phyloP scores from a whole-genome alignment of 2,113 vertebrate species.

The Corvus moneduloides region DNA sequence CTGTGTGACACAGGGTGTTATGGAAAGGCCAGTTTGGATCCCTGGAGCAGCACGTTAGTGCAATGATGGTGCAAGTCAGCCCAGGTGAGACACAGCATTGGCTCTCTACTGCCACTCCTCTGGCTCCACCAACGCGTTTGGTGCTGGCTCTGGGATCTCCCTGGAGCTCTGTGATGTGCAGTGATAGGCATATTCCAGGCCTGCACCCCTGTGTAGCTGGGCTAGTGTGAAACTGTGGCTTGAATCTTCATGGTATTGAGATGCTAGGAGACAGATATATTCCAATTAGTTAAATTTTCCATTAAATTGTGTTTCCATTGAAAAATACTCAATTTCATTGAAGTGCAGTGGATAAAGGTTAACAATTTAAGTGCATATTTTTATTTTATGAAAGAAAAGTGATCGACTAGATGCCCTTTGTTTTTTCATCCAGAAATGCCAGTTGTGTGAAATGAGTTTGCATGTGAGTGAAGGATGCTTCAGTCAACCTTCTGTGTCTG shows the following conservation, averaged over 20 bases:
- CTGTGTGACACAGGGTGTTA: neutral
- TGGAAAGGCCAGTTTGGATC: neutral
- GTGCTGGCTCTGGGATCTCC: neutral
- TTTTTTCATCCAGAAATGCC: neutral
- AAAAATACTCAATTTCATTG: neutral
- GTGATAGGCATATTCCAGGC: neutral
- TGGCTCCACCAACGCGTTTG: neutral
- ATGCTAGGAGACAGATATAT: neutral
- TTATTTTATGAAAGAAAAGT: neutral
- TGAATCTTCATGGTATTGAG: neutral
- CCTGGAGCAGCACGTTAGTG: accelerated
- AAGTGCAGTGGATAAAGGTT: neutral
- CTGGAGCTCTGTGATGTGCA: neutral
- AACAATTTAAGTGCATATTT: neutral
- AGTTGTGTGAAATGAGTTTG: neutral
- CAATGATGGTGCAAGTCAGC: neutral
- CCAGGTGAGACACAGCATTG: neutral
- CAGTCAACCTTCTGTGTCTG: neutral
- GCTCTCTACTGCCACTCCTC: neutral
- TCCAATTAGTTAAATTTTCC: neutral
- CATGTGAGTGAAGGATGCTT: neutral
- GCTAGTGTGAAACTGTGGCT: neutral
- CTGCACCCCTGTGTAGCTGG: neutral
- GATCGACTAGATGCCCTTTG: neutral
- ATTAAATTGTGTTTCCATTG: neutral